Percentiles rank a stretch among this genome's conserved stretches.
Evolutionary conservation across 2,888 invertebrate genomes (phyloP).

Genomic region (Callinectes sapidus): DNA sequence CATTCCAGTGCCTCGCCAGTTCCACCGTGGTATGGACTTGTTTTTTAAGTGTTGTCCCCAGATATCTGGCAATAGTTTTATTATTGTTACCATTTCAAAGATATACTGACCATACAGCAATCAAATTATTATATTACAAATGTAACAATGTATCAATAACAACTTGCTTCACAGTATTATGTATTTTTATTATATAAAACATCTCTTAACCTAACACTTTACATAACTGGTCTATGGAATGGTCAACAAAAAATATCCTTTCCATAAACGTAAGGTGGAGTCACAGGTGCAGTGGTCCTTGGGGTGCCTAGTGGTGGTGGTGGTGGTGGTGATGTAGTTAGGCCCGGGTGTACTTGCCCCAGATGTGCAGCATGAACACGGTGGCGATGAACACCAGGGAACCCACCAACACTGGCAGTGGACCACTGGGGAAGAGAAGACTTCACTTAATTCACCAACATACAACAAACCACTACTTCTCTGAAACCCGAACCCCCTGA

Average conservation of each 20-base stretch:
- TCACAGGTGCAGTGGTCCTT: background rate
- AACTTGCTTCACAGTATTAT: background rate
- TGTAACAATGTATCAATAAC: background rate
- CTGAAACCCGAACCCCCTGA: too few relatives aligned
- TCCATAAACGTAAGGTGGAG: conserved; percentile 25
- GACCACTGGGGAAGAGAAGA: conserved; percentile 85
- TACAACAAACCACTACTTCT: too few relatives aligned
- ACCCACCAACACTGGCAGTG: conserved; percentile 99
- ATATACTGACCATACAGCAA: background rate
- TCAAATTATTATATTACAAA: background rate
- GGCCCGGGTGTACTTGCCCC: conserved; percentile 98
- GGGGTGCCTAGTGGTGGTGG: background rate
- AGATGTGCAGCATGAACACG: conserved; percentile 99
- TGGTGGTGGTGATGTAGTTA: conserved; percentile 77
- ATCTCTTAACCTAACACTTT: background rate
- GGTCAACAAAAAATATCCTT: conserved; percentile 34
- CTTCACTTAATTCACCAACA: background rate
- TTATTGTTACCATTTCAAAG: background rate
- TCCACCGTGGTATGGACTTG: too few relatives aligned
- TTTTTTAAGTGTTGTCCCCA: too few relatives aligned
- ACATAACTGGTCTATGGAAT: conserved; percentile 18
- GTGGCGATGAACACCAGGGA: conserved; percentile 99
- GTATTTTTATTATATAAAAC: conserved; percentile 23
- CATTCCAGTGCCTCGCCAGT: too few relatives aligned
- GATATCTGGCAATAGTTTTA: too few relatives aligned